These are phyloP conservation scores for Mongoloraphidia duomilia DNA, from an alignment of 2,888 invertebrate genomes.

Conservation along the genomic window DNA sequence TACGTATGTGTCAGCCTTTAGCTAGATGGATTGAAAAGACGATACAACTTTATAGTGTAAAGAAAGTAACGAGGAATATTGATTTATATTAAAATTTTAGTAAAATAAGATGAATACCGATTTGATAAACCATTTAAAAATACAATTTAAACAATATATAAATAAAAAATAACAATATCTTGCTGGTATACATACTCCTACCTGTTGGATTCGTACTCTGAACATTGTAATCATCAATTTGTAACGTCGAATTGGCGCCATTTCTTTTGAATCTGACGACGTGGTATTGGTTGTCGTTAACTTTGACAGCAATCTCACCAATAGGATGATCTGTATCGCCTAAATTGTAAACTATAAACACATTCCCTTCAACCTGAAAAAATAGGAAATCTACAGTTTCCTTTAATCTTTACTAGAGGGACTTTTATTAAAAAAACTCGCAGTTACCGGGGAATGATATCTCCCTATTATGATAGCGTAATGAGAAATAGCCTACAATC, in stretches of 20 bases:
- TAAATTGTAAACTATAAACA: constrained; percentile 88
- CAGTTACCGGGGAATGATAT: no score
- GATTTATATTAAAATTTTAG: no score
- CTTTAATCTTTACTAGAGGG: not conserved
- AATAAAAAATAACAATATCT: not conserved
- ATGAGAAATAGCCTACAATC: no score
- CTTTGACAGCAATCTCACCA: constrained; percentile 77
- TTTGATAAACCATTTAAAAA: no score
- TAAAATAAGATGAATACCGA: no score
- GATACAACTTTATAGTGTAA: no score
- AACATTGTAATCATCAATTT: constrained; percentile 81
- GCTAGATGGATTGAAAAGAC: no score
- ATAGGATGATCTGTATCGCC: constrained; percentile 83
- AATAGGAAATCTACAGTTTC: constrained; percentile 5
- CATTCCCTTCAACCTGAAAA: constrained; percentile 73
- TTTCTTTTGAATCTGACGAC: constrained; percentile 79
- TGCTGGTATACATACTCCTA: constrained; percentile 25
- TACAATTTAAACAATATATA: not conserved
- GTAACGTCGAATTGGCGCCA: constrained; percentile 80
- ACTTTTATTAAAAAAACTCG: no score
- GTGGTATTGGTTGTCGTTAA: constrained; percentile 90
- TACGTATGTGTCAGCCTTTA: no score
- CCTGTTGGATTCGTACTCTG: constrained; percentile 76
- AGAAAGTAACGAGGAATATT: no score
- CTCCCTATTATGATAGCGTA: no score